phyloP scores from a whole-genome alignment of 2,113 vertebrate genomes.

The Forbesichthys papilliferus region DNA sequence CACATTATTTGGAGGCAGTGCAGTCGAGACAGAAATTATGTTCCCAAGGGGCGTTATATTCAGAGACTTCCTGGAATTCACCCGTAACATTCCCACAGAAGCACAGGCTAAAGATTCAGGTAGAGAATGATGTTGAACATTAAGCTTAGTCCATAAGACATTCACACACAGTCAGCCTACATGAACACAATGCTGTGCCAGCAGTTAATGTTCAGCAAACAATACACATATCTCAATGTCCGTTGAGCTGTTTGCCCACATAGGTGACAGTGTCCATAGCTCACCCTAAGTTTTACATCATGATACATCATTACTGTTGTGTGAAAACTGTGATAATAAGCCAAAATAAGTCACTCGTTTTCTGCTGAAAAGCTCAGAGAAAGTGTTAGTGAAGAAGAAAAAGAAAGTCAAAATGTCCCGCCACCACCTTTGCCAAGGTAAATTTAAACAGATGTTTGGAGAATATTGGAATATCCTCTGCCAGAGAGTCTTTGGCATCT shows the following conservation, averaged over 20 bases:
- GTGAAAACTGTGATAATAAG: slow-evolving; percentile 11
- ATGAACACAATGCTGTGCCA: background rate
- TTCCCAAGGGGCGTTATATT: background rate
- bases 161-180: background rate
- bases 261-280: too few relatives aligned
- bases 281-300: too few relatives aligned
- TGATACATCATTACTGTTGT: background rate
- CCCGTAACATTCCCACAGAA: slow-evolving; percentile 27
- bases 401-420: slow-evolving; percentile 34
- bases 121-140: slow-evolving; percentile 13
- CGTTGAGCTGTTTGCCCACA: too few relatives aligned
- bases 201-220: too few relatives aligned
- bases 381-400: slow-evolving; percentile 30
- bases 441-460: slow-evolving; percentile 62
- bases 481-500: slow-evolving; percentile 52
- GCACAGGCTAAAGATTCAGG: slow-evolving; percentile 54
- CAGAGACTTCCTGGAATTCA: slow-evolving; percentile 6
- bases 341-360: slow-evolving; percentile 35
- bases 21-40: background rate
- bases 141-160: background rate
- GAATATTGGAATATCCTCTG: slow-evolving; percentile 29
- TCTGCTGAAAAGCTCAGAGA: slow-evolving; percentile 36
- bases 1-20: background rate
- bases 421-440: slow-evolving; percentile 49
- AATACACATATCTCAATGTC: too few relatives aligned